These are phyloP conservation scores for Gobio occitaniae DNA, from an alignment of 2,797 vertebrate species.

Conservation along the genomic window DNA sequence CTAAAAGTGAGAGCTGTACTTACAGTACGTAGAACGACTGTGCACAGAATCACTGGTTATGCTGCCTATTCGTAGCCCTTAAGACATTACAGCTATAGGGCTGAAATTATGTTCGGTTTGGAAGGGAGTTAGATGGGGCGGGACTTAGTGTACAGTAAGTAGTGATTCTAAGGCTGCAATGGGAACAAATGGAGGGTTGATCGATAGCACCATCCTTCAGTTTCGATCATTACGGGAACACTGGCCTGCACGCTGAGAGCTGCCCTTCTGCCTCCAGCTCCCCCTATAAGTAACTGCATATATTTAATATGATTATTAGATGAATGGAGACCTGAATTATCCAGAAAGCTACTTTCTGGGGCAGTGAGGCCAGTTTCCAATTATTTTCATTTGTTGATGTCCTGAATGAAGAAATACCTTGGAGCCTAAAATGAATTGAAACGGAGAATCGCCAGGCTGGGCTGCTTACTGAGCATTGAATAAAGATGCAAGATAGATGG, in stretches of 20 bases:
- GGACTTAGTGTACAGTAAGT: conserved; percentile 57
- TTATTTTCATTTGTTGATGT: conserved; percentile 72
- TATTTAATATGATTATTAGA: conserved; percentile 66
- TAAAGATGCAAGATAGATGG: conserved; percentile 44
- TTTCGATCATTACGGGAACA: conserved; percentile 57
- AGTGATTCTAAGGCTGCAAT: conserved; percentile 59
- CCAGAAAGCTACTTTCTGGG: conserved; percentile 67
- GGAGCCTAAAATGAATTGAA: conserved; percentile 40
- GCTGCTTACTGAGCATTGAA: conserved; percentile 31
- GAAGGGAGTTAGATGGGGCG: conserved; percentile 13
- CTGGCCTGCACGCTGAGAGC: conserved; percentile 38
- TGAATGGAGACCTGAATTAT: conserved; percentile 49
- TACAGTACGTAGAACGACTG: conserved; percentile 34
- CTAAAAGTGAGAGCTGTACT: conserved; percentile 60
- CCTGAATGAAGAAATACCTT: conserved; percentile 60
- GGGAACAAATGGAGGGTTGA: conserved; percentile 65
- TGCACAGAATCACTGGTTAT: conserved; percentile 61
- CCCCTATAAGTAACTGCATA: conserved; percentile 61
- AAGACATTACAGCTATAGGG: conserved; percentile 32
- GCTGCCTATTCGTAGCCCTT: conserved; percentile 47
- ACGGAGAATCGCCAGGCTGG: conserved; percentile 4
- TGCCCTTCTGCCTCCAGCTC: conserved; percentile 62
- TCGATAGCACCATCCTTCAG: conserved; percentile 62
- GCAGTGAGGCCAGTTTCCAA: conserved; percentile 58
- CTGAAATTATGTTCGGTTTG: conserved; percentile 11